Evolutionary conservation across 2,888 invertebrate species (phyloP).

Genomic region (Leptinotarsa juncta): DNA sequence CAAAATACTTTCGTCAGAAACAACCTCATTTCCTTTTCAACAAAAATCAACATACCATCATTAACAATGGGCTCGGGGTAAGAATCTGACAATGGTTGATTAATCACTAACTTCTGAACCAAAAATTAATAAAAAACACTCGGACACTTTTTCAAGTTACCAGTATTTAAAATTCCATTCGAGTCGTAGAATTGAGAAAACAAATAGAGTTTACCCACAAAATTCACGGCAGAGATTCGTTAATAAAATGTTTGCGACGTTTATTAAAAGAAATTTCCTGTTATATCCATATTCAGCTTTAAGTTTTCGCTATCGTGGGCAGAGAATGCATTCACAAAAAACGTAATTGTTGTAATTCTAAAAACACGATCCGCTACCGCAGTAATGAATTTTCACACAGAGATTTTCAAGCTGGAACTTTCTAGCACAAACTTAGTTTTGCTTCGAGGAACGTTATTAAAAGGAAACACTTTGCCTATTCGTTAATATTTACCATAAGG

Average conservation of each 20-base stretch:
- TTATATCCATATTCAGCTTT: slow-evolving; percentile 33
- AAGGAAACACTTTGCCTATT: no score
- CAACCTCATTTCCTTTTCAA: no score
- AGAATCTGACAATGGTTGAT: no score
- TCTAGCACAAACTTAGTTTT: no score
- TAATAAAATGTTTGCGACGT: slow-evolving; percentile 33
- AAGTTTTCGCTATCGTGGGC: slow-evolving; percentile 24
- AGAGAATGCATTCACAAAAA: slow-evolving; percentile 36
- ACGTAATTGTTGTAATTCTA: slow-evolving; percentile 27
- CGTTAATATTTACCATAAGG: no score
- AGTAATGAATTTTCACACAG: neutral
- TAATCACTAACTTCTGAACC: no score
- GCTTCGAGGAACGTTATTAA: no score
- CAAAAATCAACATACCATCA: no score
- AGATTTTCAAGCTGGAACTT: neutral
- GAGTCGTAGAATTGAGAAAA: slow-evolving; percentile 9
- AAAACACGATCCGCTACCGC: neutral
- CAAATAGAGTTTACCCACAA: slow-evolving; percentile 16
- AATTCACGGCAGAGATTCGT: slow-evolving; percentile 17
- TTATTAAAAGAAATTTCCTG: slow-evolving; percentile 34
- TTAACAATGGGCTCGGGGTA: no score
- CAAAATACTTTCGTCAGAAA: no score
- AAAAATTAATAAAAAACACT: no score
- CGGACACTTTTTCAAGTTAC: no score
- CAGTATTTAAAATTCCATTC: slow-evolving; percentile 27